Conservation (phyloP, 2,888 invertebrate species). For the Zaprionus bogoriensis region DNA sequence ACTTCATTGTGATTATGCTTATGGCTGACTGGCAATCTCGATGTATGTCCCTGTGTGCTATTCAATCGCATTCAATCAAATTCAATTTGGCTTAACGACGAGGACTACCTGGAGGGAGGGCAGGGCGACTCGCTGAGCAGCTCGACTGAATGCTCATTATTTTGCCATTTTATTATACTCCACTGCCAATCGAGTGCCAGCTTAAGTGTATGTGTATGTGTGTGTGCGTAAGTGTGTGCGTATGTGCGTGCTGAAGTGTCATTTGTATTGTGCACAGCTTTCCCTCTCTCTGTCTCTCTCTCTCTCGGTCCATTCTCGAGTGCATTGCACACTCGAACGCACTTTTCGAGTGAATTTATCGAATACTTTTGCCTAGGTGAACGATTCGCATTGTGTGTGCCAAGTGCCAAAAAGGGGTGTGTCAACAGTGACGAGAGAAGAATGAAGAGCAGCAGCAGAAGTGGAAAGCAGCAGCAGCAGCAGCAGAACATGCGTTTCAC, state of each 20-base stretch:
- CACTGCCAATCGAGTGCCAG: conserved; percentile 19
- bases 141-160: conserved; percentile 76
- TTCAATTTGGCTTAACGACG: conserved; percentile 56
- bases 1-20: conserved; percentile 20
- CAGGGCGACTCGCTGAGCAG: neutral
- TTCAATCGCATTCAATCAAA: conserved; percentile 42
- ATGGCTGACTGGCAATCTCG: conserved; percentile 15
- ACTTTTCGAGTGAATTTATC: conserved; percentile 56
- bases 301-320: conserved; percentile 12
- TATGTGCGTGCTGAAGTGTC: conserved; percentile 64
- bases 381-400: conserved; percentile 48
- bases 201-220: too few species aligned
- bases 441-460: neutral
- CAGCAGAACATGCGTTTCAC: neutral
- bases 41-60: conserved; percentile 21
- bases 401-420: conserved; percentile 65
- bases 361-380: conserved; percentile 53
- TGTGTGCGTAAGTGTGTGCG: conserved; percentile 47
- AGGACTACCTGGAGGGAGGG: too few species aligned
- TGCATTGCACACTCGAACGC: conserved; percentile 60
- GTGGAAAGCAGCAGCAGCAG: neutral
- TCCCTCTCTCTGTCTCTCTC: neutral
- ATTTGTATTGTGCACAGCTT: conserved; percentile 19
- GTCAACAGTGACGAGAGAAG: conserved; percentile 17
- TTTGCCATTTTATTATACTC: conserved; percentile 59